A percentile compares a stretch with the other conserved stretches of the same genome.
phyloP scores from a whole-genome alignment of 1,140 invertebrate species.

The Diploscapter pachys region DNA sequence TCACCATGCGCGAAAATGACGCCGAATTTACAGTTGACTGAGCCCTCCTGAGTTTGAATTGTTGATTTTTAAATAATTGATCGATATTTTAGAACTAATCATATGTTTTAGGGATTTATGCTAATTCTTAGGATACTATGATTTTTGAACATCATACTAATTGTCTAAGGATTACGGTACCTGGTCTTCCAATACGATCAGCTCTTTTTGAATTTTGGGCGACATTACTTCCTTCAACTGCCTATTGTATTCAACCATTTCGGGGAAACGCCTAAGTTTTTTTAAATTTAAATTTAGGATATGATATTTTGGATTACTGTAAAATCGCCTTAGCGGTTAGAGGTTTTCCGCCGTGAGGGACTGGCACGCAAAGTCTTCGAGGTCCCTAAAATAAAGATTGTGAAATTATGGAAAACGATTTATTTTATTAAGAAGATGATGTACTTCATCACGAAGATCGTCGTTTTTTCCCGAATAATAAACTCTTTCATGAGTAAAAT shows the following conservation, averaged over 20 bases:
- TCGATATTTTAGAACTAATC: no score
- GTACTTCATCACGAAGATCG: neutral
- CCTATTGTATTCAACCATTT: constrained; percentile 11
- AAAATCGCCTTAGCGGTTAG: constrained; percentile 25
- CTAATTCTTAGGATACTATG: no score
- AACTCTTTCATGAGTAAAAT: neutral
- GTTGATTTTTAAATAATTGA: no score
- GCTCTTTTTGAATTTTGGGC: constrained; percentile 18
- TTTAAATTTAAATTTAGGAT: neutral
- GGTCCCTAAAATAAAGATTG: constrained; percentile 19
- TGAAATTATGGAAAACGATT: neutral
- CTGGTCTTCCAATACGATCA: constrained; percentile 30
- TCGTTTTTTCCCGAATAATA: neutral
- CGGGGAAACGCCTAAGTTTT: neutral
- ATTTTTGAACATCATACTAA: no score
- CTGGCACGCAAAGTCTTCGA: constrained; percentile 26
- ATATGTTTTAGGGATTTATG: no score
- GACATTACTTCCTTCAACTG: constrained; percentile 9
- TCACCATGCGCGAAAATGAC: constrained; percentile 91
- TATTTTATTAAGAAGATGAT: neutral
- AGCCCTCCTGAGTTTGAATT: constrained; percentile 63
- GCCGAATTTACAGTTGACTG: constrained; percentile 93
- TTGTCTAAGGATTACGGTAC: no score
- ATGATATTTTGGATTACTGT: constrained; percentile 8
- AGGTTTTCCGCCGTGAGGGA: constrained; percentile 14